These are phyloP conservation scores for Nanorana parkeri DNA, from an alignment of 2,113 vertebrate genomes.

Conservation along the genomic window DNA sequence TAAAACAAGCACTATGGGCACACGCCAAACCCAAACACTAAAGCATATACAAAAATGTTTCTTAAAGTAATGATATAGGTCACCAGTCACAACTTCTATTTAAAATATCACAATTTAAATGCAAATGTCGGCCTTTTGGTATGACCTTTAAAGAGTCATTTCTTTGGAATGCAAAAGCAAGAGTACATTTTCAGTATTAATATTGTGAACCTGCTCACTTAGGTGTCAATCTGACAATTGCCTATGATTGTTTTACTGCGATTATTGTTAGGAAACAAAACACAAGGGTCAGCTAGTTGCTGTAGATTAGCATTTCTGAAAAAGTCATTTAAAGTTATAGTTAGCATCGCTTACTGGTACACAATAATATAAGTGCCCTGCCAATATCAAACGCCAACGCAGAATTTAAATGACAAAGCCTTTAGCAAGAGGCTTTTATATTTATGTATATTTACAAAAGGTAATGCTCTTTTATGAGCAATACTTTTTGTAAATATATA, in stretches of 20 bases:
- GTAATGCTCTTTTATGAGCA: too few relatives aligned
- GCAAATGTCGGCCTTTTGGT: constrained; percentile 79
- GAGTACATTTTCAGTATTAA: constrained; percentile 68
- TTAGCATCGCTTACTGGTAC: not conserved
- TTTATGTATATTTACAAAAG: too few relatives aligned
- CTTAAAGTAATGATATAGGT: constrained; percentile 56
- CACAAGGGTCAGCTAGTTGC: not conserved
- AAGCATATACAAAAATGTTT: constrained; percentile 22
- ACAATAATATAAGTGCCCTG: not conserved
- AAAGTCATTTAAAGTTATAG: not conserved
- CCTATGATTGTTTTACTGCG: constrained; percentile 21
- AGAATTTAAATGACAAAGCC: too few relatives aligned
- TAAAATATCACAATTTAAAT: constrained; percentile 80
- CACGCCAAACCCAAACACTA: constrained; percentile 19
- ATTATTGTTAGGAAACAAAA: constrained; percentile 28
- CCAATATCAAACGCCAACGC: too few relatives aligned
- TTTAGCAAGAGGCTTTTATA: too few relatives aligned
- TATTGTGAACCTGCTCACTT: constrained; percentile 61
- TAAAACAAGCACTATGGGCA: not conserved
- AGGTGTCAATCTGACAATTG: constrained; percentile 55
- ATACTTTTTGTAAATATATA: too few relatives aligned
- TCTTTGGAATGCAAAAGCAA: constrained; percentile 69
- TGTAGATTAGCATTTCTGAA: not conserved
- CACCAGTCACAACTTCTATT: constrained; percentile 69
- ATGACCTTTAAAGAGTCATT: constrained; percentile 75